Conservation (phyloP, 1,140 invertebrate species). For the Gryllus bimaculatus region DNA sequence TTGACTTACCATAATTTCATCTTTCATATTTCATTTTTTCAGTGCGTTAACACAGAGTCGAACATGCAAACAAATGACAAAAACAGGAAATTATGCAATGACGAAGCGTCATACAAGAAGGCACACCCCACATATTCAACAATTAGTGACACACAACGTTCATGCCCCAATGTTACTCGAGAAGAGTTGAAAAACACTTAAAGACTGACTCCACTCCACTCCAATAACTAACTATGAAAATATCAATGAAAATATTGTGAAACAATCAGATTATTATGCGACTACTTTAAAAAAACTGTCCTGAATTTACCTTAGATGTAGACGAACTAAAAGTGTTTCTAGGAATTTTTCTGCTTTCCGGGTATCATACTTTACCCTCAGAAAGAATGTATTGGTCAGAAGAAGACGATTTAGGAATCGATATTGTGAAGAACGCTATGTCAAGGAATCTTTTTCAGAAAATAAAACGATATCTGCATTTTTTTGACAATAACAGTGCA, state of each 20-base stretch:
- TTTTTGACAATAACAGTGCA: not conserved
- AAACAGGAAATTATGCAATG: not conserved
- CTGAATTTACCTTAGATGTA: not conserved
- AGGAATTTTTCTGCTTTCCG: not conserved
- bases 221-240: too few relatives aligned
- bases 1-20: not conserved
- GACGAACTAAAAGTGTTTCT: conserved; percentile 4
- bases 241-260: not conserved
- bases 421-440: not conserved
- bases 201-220: too few relatives aligned
- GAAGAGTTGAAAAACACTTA: too few relatives aligned
- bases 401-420: not conserved
- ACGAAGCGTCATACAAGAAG: not conserved
- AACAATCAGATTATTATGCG: not conserved
- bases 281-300: not conserved
- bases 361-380: not conserved
- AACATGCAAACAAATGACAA: not conserved
- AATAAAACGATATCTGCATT: not conserved
- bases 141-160: too few relatives aligned
- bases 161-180: too few relatives aligned
- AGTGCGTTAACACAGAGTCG: not conserved
- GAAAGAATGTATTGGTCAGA: conserved; percentile 4
- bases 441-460: not conserved
- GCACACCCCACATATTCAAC: too few relatives aligned
- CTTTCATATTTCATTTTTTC: not conserved